Evolutionary conservation across 2,888 invertebrate species (phyloP), one percentile per base, ranked within the genome.

Genomic region (Volucella bombylans): DNA sequence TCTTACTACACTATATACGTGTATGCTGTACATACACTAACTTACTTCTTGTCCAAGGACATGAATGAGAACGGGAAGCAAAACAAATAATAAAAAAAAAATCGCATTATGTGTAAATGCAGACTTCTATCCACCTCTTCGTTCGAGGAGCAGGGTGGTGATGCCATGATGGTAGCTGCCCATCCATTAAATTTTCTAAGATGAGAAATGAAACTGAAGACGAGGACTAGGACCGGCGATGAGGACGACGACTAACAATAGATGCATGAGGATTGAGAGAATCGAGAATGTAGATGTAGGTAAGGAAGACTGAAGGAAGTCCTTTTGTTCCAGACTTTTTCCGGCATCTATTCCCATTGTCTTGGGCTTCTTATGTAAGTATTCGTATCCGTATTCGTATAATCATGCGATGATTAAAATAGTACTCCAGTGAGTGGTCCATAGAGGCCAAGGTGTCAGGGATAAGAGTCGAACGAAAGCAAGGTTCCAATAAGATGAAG

Each of bases 151-250:
- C 8, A 8, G 61, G n/a, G 23, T 14, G 39, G 15, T 4, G 9
- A 52, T 15, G 10, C 11, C 15, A 12, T 11, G 12, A n/a, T 14
- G 15, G 43, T 47, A 72, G 57, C 67, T 72, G 85, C 38, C 81
- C 67, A 77, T 76, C 85, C 81, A 81, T 85, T 81, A 81, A 77
- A 81, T 81, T 68, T 61, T 71, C 62, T 62, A 67, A 85, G 71
- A 80, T 72, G 85, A 81, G 76, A 72, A 85, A 71, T 76, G 71
- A 76, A 76, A 80, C 69, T 83, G 15, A 72, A 69, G 74, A 65
- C 57, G 55, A 67, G 59, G 57, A 67, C 55, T 62, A 61, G 45
- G 62, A 67, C 23, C 67, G 61, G 15, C 73, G 47, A 31, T 31
- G 31, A 6, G 31, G 31, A 31, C 6, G 6, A 31, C 31, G 31